Evolutionary conservation across 2,888 invertebrate species (phyloP), one percentile per base, ranked within the genome.

Genomic region (Orthosia gothica): DNA sequence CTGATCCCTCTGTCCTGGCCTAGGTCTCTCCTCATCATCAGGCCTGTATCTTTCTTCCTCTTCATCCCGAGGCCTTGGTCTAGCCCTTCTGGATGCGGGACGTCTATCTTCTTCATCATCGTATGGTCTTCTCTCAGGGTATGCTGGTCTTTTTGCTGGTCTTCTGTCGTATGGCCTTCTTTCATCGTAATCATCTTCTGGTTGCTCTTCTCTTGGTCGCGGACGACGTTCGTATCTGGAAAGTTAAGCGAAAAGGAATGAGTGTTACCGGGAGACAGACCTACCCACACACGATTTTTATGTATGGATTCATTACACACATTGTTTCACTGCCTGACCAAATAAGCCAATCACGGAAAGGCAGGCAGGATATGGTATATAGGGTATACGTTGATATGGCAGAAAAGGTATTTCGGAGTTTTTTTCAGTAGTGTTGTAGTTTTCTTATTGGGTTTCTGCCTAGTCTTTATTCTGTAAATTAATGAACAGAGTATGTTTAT

Each of bases 221-320:
- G 93, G 92, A 32, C 97, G 96, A 49, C 97, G 94, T 63, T 96
- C 96, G 80, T 95, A 95, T 87, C 97, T 97, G 91, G 11, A 93
- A 93, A 23, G 11, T 67, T 66, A 55, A 66, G 15, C 5, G 50
- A 32, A 11, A 15, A 9, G 20, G 40, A 40, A 40, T 9, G 40
- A 40, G 40, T 40, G 7, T 40, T 40, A 40, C 32, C 7, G 32
- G 32, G 32, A 32, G 32, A 7, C 32, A 32, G 32, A 1, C 32
- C 32, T 32, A 32, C 7, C 32, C 32, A 32, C 32, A 32, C 32
- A 32, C 7, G 7, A 7, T 32, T 32, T 32, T 32, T 32, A 32
- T 32, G 5, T 32, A 32, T 32, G 32, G 32, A 7, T 32, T n/a
- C n/a, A 32, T 5, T 32, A 32, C 32, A 32, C 32, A 32, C 7